A percentile compares a stretch with the other conserved stretches of the same genome.
These are phyloP conservation scores for Pangasius djambal DNA, from an alignment of 2,797 vertebrate species.

Conservation along the genomic window DNA sequence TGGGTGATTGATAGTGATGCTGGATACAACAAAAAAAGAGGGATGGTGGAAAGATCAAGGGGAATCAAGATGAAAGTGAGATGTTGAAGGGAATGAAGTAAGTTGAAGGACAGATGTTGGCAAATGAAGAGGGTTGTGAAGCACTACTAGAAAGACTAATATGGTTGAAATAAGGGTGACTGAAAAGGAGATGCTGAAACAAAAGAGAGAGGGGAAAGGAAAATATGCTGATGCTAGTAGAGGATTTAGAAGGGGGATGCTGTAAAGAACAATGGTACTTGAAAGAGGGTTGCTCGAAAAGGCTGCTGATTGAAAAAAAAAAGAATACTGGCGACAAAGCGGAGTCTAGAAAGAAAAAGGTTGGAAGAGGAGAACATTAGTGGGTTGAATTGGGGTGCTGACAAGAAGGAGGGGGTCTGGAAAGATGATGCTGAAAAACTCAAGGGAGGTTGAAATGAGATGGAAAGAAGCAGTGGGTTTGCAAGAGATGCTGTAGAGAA, in stretches of 20 bases:
- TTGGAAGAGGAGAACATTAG: neutral
- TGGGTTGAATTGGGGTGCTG: neutral
- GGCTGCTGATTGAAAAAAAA: neutral
- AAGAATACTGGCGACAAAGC: neutral
- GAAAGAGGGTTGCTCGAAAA: neutral
- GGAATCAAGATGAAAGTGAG: neutral
- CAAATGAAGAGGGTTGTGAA: neutral
- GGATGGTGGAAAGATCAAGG: constrained; percentile 7
- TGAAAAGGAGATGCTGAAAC: neutral
- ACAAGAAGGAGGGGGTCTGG: neutral
- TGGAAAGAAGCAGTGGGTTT: constrained; percentile 1
- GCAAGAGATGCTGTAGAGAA: neutral
- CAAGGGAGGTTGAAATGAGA: neutral
- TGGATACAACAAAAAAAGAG: neutral
- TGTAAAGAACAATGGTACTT: neutral
- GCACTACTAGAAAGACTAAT: neutral
- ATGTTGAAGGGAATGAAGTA: constrained; percentile 1
- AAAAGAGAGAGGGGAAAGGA: neutral
- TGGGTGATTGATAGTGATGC: neutral
- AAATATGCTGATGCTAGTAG: neutral
- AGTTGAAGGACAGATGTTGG: neutral
- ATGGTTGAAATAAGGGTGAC: neutral
- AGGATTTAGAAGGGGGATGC: neutral
- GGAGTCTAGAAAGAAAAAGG: neutral
- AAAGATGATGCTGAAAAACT: constrained; percentile 14